Conservation (phyloP, 2,113 vertebrate species). For the Spheniscus mendiculus region DNA sequence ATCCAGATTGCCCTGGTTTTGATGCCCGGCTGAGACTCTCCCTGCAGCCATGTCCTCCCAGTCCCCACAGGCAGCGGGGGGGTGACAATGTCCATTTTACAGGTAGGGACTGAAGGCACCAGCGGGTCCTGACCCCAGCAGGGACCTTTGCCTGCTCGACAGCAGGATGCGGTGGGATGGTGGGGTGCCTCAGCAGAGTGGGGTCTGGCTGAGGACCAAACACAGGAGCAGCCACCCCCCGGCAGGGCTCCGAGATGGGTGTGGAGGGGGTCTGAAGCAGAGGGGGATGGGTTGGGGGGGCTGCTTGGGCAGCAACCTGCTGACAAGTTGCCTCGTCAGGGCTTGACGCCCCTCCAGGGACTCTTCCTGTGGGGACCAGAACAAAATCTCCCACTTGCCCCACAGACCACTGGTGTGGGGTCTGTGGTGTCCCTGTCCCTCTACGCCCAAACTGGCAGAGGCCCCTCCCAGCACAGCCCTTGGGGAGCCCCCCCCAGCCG, state of each 20-base stretch:
- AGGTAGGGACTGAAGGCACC: neutral
- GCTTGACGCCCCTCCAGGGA: neutral
- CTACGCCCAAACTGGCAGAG: neutral
- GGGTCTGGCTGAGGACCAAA: neutral
- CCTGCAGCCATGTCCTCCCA: neutral
- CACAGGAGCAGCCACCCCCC: fast-evolving
- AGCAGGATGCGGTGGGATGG: fast-evolving
- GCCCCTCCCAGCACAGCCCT: neutral
- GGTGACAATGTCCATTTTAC: neutral
- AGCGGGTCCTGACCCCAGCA: fast-evolving
- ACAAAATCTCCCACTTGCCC: neutral
- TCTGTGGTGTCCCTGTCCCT: neutral
- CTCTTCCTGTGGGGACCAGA: neutral
- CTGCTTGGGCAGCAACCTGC: neutral
- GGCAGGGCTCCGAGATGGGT: fast-evolving
- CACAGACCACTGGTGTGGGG: fast-evolving
- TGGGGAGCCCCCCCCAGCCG: neutral
- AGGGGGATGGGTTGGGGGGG: neutral
- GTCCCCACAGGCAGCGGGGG: fast-evolving
- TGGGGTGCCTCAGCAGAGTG: neutral
- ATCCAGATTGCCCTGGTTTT: neutral
- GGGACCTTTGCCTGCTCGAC: fast-evolving
- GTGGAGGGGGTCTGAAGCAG: neutral
- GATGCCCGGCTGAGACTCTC: fast-evolving
- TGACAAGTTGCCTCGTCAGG: fast-evolving